Conservation (phyloP, 2,888 invertebrate species). For the Pristionchus fissidentatus region DNA sequence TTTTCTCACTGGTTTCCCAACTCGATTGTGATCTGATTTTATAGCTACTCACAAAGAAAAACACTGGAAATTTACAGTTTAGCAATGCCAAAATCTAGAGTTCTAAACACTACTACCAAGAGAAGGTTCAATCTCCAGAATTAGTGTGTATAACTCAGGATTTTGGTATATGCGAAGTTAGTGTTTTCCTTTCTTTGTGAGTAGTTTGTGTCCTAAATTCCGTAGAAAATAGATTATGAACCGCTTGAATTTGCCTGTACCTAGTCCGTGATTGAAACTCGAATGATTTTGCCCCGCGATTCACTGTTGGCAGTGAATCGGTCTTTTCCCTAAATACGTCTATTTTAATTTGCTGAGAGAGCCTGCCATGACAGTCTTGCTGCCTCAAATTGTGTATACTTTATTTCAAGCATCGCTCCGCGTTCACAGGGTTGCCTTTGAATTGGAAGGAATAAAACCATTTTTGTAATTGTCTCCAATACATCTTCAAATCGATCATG, state of each 20-base stretch:
- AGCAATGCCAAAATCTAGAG: background rate
- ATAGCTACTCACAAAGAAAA: no score
- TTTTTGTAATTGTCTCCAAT: no score
- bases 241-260: slow-evolving; percentile 23
- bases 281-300: background rate
- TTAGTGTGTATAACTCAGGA: no score
- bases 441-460: no score
- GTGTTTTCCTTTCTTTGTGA: background rate
- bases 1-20: no score
- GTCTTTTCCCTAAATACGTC: no score
- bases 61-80: background rate
- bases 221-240: slow-evolving; percentile 30
- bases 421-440: slow-evolving; percentile 38
- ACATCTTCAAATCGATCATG: no score
- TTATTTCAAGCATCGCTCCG: background rate
- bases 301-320: background rate
- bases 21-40: no score
- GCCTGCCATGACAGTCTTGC: background rate
- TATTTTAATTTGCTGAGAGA: background rate
- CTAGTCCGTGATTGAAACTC: slow-evolving; percentile 9
- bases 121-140: background rate
- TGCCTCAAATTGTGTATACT: background rate
- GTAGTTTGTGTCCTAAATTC: background rate
- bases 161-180: no score
- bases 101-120: background rate